Base-by-base conservation (phyloP, 2,797 vertebrate species). In the Orestias chungarensis region DNA sequence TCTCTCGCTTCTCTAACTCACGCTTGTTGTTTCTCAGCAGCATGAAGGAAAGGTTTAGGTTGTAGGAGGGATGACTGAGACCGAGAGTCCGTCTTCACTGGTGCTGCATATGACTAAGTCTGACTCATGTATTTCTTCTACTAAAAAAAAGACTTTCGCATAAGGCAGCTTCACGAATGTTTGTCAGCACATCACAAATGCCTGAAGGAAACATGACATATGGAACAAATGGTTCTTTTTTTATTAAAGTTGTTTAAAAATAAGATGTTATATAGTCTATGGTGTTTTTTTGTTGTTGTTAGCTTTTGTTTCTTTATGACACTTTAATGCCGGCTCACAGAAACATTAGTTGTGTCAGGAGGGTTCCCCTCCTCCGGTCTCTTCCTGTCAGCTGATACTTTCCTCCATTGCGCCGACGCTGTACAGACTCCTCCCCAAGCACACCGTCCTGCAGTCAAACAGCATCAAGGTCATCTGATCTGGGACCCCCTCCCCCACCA, bases 41-140 rank as follows among this genome's bases (percentile, higher is more conserved):
- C 50, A 75, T 50, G 33, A 47, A 81, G 73, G 74, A 82, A 88
- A 84, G 77, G 80, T 85, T 71, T 85, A 43, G 72, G 49, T 79
- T 75, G 92, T 93, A 92, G 92, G 92, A 91, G 87, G 75, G 78
- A 87, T 93, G 90, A 93, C 86, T 90, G 88, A 91, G 86, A 92
- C 91, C 80, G 87, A 74, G 85, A 93, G 82, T 86, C 85, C 82
- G 38, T 82, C 64, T 78, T 84, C 82, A 78, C 85, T 82, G 55
- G 54, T 78, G 78, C 84, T 59, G 52, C 79, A 71, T 76, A 90
- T 93, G 92, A 93, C 87, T 93, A 92, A 88, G 76, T 73, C 83
- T 94, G 93, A 94, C 76, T 94, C 92, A 94, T 90, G 81, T 62
- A 82, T 76, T 5, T 84, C 84, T 77, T 82, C 79, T 92, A 75